phyloP scores from a whole-genome alignment of 2,113 vertebrate genomes.

The Willisornis vidua region DNA sequence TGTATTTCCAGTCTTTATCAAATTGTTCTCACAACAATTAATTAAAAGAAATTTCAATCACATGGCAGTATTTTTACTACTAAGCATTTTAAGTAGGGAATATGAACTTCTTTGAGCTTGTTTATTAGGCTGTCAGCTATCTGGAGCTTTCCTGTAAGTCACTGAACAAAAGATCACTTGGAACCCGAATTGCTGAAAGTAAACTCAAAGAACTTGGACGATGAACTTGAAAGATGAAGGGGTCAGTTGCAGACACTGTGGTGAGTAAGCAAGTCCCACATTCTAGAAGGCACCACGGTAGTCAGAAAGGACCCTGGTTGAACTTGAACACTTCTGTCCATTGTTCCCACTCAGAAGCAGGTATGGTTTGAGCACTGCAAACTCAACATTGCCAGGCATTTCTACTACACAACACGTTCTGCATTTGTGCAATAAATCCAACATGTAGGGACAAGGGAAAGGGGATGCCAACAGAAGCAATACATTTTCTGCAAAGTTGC shows the following conservation, averaged over 20 bases:
- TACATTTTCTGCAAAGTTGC: not conserved
- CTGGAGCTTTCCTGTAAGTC: not conserved
- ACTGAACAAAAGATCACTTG: not conserved
- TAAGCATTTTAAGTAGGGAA: not conserved
- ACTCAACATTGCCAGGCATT: not conserved
- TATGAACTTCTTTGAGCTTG: not conserved
- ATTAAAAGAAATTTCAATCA: not conserved
- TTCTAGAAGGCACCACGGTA: not conserved
- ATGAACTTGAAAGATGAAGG: not conserved
- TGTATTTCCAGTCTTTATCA: not conserved
- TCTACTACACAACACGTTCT: not conserved
- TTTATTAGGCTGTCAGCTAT: not conserved
- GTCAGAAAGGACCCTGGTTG: fast-evolving
- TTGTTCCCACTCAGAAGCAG: not conserved
- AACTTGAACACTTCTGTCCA: not conserved
- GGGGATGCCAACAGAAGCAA: not conserved
- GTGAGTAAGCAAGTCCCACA: not conserved
- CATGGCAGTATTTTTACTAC: not conserved
- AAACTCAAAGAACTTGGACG: not conserved
- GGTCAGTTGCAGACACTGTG: not conserved
- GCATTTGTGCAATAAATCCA: not conserved
- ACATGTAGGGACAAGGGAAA: not conserved
- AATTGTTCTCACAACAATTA: not conserved
- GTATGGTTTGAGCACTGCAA: not conserved
- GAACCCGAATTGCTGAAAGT: not conserved